Evolutionary conservation across 64 coral and sea anemone species (phyloP).

Genomic region (Acropora yongei): DNA sequence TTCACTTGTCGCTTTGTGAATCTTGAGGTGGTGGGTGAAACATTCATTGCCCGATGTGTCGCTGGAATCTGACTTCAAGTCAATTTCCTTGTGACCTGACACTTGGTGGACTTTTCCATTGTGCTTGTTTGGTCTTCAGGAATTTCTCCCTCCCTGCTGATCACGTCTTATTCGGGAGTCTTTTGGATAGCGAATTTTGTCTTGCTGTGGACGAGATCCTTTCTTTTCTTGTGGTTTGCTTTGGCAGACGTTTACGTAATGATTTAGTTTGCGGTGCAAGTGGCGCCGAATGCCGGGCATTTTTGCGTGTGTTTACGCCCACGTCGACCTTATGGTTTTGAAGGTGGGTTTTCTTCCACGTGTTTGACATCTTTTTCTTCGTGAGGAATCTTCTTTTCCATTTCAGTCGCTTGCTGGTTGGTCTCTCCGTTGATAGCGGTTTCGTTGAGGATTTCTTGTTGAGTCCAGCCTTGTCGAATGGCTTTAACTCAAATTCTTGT

Average conservation of each 20-base stretch:
- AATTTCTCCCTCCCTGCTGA: neutral
- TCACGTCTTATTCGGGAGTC: neutral
- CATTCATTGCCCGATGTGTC: conserved; percentile 53
- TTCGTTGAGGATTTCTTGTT: conserved; percentile 65
- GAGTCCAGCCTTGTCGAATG: conserved; percentile 46
- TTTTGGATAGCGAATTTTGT: neutral
- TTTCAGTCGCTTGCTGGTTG: conserved; percentile 48
- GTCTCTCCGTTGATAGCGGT: conserved; percentile 37
- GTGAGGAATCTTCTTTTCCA: conserved; percentile 61
- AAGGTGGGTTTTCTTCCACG: conserved; percentile 21
- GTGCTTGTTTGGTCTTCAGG: neutral
- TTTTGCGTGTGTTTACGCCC: conserved; percentile 32
- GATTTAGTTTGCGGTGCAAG: conserved; percentile 66
- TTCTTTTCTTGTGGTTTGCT: conserved; percentile 41
- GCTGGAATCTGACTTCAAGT: conserved; percentile 50
- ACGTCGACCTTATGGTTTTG: conserved; percentile 31
- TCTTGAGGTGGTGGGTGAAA: conserved; percentile 63
- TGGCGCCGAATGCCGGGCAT: conserved; percentile 44
- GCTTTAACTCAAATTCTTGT: conserved; percentile 65
- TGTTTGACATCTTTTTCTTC: conserved; percentile 33
- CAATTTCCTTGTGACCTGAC: conserved; percentile 37
- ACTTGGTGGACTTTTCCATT: conserved; percentile 26
- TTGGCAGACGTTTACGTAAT: conserved; percentile 43
- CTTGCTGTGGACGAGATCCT: conserved; percentile 14
- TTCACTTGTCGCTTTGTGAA: conserved; percentile 62